Percentiles rank a stretch among this genome's conserved stretches.
phyloP scores from a whole-genome alignment of 2,888 invertebrate species.

The Tachystola acroxantha region DNA sequence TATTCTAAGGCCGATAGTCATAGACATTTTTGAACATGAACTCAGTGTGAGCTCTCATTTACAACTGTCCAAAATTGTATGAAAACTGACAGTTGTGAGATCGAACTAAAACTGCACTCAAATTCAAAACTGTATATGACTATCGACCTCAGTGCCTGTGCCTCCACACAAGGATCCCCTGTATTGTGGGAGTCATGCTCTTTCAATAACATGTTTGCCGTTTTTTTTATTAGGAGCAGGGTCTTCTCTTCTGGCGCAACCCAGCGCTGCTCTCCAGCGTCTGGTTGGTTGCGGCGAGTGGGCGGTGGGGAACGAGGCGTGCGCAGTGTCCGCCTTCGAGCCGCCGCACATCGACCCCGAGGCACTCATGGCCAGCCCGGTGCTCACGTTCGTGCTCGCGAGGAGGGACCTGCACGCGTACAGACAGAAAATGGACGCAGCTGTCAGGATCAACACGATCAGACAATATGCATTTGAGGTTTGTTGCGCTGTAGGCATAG shows the following conservation, averaged over 20 bases:
- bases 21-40: too few relatives aligned
- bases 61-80: too few relatives aligned
- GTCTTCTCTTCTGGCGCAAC: slow-evolving; percentile 91
- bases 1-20: too few relatives aligned
- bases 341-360: slow-evolving; percentile 65
- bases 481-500: too few relatives aligned
- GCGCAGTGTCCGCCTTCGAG: slow-evolving; percentile 56
- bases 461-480: slow-evolving; percentile 93
- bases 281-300: slow-evolving; percentile 76
- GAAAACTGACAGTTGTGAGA: too few relatives aligned
- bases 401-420: slow-evolving; percentile 91
- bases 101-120: too few relatives aligned
- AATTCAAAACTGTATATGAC: too few relatives aligned
- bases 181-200: too few relatives aligned
- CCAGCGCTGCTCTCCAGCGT: slow-evolving; percentile 91
- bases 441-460: slow-evolving; percentile 87
- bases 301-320: slow-evolving; percentile 27
- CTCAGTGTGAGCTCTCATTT: too few relatives aligned
- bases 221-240: slow-evolving; percentile 88
- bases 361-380: slow-evolving; percentile 86
- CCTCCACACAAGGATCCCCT: too few relatives aligned
- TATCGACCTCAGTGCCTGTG: too few relatives aligned
- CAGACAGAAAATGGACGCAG: slow-evolving; percentile 92
- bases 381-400: slow-evolving; percentile 91
- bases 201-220: too few relatives aligned